A percentile compares a stretch with the other conserved stretches of the same genome.
Conservation (phyloP, 1,140 invertebrate species). For the Paraescarpia echinospica region DNA sequence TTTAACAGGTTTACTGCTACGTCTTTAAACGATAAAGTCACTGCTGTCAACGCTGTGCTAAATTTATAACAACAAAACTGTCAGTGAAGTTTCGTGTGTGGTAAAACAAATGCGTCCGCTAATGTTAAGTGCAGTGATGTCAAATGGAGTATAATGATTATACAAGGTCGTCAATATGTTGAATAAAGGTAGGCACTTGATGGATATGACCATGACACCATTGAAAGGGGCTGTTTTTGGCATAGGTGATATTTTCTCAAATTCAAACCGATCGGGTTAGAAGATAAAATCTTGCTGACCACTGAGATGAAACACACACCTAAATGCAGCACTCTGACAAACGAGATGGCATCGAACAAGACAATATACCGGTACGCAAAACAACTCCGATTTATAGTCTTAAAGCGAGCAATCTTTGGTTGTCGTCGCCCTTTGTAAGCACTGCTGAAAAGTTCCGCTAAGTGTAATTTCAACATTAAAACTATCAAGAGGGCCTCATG, state of each 20-base stretch:
- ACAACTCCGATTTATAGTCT: not conserved
- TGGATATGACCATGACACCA: not conserved
- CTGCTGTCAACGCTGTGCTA: not conserved
- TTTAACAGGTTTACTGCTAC: not conserved
- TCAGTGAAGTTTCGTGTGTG: not conserved
- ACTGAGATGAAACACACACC: not conserved
- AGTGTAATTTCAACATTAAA: constrained; percentile 2
- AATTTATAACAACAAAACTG: constrained; percentile 1
- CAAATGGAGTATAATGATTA: not conserved
- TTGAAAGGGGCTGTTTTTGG: not conserved
- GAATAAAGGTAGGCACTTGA: not conserved
- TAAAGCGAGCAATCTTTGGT: not conserved
- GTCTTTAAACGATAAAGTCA: not conserved
- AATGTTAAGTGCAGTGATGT: not conserved
- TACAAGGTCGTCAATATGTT: not conserved
- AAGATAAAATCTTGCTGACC: not conserved
- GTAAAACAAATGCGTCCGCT: not conserved
- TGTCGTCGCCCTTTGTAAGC: not conserved
- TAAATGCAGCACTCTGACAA: not conserved
- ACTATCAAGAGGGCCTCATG: not conserved
- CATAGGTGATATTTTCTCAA: not conserved
- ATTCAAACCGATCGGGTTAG: not conserved
- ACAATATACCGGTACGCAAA: not conserved
- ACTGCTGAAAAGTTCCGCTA: not conserved
- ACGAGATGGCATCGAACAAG: not conserved